These are phyloP conservation scores for Rhinoptilus africanus DNA, from an alignment of 2,113 vertebrate species.

Conservation along the genomic window DNA sequence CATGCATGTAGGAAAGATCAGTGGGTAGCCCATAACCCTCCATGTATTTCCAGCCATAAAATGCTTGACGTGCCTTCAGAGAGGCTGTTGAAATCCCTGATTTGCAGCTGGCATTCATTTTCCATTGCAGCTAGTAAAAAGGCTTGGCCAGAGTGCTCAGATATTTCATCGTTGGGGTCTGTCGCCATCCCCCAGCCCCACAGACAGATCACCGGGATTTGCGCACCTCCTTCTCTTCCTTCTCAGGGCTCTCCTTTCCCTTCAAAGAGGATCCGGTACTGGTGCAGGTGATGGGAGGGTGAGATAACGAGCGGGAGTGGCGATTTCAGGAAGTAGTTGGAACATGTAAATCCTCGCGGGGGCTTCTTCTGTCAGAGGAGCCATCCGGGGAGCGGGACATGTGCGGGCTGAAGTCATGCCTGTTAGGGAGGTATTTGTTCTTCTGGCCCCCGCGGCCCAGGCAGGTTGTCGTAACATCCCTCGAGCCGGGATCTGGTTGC, in stretches of 20 bases:
- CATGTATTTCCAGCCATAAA: conserved; percentile 64
- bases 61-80: conserved; percentile 56
- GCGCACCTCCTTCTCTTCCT: conserved; percentile 17
- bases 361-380: conserved; percentile 68
- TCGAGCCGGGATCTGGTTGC: conserved; percentile 82
- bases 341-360: conserved; percentile 68
- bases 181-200: not conserved
- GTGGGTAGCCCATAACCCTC: conserved; percentile 36
- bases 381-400: conserved; percentile 66
- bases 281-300: conserved; percentile 7
- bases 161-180: not conserved
- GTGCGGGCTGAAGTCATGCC: conserved; percentile 76
- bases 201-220: not conserved
- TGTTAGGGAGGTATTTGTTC: conserved; percentile 82
- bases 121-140: conserved; percentile 68
- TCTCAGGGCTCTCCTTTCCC: conserved; percentile 39
- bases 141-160: not conserved
- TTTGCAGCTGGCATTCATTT: conserved; percentile 69
- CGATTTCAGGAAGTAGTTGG: conserved; percentile 53
- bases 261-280: not conserved
- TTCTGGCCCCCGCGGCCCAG: conserved; percentile 64
- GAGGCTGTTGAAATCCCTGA: conserved; percentile 63
- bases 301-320: conserved; percentile 41
- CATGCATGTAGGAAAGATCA: conserved; percentile 11
- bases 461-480: conserved; percentile 77